Evolutionary conservation across 2,113 vertebrate genomes (phyloP), one percentile per base, ranked within the genome.

Genomic region (Heterochromis multidens): DNA sequence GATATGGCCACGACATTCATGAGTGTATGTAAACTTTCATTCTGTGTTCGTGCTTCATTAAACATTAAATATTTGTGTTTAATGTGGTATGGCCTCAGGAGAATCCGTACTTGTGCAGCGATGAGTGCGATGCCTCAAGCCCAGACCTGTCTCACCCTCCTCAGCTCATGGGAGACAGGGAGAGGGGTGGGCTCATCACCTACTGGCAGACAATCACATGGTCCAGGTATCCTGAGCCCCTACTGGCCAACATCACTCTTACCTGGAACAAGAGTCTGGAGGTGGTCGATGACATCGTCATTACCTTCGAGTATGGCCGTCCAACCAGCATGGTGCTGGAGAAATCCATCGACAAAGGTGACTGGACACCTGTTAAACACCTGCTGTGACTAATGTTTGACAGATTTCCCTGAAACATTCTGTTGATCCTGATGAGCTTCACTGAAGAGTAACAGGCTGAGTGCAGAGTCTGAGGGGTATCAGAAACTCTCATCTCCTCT

Each of bases 201-300:
- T 99, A 99, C 86, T 99, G 99, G 99, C 99, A 99, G 95, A 98
- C 98, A 14, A 96, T 97, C 6, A 98, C 99, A 80, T 99, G 99
- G 99, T 97, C 98, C 88, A 96, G 97, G 77, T 99, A 96, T 85
- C 98, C 99, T 7, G 97, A 97, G 87, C 98, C 98, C 54, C 96
- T 99, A 65, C 95, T 97, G 86, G 97, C 98, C 82, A 99, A 99
- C 94, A 97, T 99, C 89, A 98, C 98, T 0, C 95, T 99, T 61
- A 98, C 97, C 52, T 99, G 99, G 99, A 98, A 98, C 96, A 99
- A 99, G 95, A 99, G 97, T 87, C 97, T 99, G 88, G 98, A 99
- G 94, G 96, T 99, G 56, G 98, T 97, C 1, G 98, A 99, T 89
- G 98, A 99, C 95, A 97, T 99, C 81, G 93, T 97, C 52, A 95